Percentiles rank a stretch among this genome's conserved stretches.
phyloP scores from a whole-genome alignment of 2,888 invertebrate genomes.

The Chalcosyrphus nemorum region DNA sequence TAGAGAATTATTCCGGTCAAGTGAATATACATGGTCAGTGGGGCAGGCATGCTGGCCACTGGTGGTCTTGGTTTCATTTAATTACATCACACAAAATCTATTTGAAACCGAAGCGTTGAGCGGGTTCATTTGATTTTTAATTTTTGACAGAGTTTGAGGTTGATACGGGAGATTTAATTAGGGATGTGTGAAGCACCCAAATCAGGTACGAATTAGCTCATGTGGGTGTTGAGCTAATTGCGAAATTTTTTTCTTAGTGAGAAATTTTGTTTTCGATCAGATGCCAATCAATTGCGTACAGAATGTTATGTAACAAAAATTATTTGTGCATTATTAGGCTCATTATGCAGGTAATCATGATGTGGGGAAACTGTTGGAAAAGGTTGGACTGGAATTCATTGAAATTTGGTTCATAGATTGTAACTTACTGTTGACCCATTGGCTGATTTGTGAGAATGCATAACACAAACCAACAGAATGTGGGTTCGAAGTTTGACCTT shows the following conservation, averaged over 20 bases:
- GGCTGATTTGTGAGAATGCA: too few species aligned
- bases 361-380: background rate
- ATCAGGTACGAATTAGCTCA: background rate
- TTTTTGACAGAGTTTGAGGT: conserved; percentile 14
- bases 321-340: background rate
- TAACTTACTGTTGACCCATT: too few species aligned
- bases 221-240: conserved; percentile 8
- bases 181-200: background rate
- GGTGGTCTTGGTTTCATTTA: background rate
- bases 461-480: too few species aligned
- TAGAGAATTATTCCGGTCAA: conserved; percentile 27
- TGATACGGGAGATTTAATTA: background rate
- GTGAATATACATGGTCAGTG: background rate
- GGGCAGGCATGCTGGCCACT: background rate
- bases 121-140: background rate
- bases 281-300: background rate
- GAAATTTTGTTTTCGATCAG: background rate
- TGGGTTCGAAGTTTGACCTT: too few species aligned
- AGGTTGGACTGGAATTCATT: background rate
- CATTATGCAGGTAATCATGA: background rate
- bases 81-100: conserved; percentile 26
- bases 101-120: background rate
- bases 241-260: conserved; percentile 5
- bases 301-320: conserved; percentile 8
- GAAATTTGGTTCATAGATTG: too few species aligned